Base-by-base conservation (phyloP, 2,888 invertebrate genomes). In the Dynastes maya region DNA sequence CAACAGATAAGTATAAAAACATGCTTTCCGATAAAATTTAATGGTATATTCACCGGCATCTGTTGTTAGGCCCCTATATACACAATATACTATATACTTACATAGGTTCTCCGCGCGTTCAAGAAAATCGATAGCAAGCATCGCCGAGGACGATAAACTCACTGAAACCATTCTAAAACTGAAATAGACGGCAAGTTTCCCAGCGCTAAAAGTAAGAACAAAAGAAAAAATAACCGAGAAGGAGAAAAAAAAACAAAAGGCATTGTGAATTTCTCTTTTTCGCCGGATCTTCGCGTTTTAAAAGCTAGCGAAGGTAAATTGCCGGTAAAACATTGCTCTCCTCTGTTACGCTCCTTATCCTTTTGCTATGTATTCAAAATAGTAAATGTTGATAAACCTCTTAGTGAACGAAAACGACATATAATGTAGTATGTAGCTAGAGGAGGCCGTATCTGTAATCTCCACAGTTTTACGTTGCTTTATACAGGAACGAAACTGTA, bases 21-120 rank as follows among this genome's bases (percentile, higher is more conserved):
- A 58, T 58, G 55, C 55, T 58, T 58, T 58, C 16, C 55, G 55
- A 58, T 58, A 58, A 58, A 58, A 58, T 58, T 58, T 58, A 58
- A 58, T 58, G 55, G 55, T 16, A 58, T 58, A 58, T 58, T 58
- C 22, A 58, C 55, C 55, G 16, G 55, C 55, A 58, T 58, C 55
- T 58, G 55, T 58, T 58, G 22, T 58, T 22, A 22, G 55, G 9
- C 11, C 8, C 11, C 32, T 37, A 37, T 37, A 37, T 32, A 32
- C 32, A 32, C 32, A 32, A 32, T 32, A 32, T 22, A 22, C 22
- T 22, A 22, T 32, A 32, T 37, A 37, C 32, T 37, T 37, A 37
- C 32, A 11, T 45, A 45, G 45, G 9, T 45, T 37, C 32, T 37
- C 45, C 45, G 22, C 22, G 55, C 22, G 16, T 4, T 53, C n/a